Percentiles rank a stretch among this genome's conserved stretches.
Evolutionary conservation across 2,888 invertebrate species (phyloP).

Genomic region (Venustoraphidia nigricollis): DNA sequence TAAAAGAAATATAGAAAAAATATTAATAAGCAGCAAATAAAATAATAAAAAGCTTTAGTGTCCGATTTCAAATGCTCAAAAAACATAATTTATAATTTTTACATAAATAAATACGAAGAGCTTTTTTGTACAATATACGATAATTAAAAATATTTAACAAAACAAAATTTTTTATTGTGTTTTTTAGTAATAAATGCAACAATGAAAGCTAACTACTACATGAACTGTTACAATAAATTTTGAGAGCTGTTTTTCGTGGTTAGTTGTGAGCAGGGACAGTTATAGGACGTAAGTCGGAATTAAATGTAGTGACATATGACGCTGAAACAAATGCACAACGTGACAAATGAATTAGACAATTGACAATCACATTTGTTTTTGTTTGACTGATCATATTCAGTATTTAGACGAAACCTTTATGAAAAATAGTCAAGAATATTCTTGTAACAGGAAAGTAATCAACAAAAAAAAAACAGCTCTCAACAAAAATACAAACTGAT

Average conservation of each 20-base stretch:
- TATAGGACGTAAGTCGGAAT: conserved; percentile 1
- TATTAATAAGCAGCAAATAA: neutral
- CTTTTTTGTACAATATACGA: too few species aligned
- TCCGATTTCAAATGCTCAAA: neutral
- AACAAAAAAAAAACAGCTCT: neutral
- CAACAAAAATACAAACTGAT: neutral
- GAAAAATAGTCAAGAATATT: too few species aligned
- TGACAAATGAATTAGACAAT: neutral
- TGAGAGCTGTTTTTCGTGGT: conserved; percentile 2
- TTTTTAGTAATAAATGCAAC: too few species aligned
- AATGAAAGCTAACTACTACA: neutral
- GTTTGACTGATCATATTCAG: too few species aligned
- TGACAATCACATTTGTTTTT: too few species aligned
- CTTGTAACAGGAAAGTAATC: neutral
- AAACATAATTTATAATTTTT: too few species aligned
- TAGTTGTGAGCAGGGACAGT: neutral
- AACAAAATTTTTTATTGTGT: too few species aligned
- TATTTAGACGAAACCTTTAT: too few species aligned
- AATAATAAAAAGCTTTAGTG: neutral
- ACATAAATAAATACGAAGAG: too few species aligned
- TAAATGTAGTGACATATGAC: neutral
- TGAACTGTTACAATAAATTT: neutral
- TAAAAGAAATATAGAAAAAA: neutral
- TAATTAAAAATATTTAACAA: too few species aligned
- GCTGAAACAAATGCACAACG: neutral